These are phyloP conservation scores for Cancer borealis DNA, from an alignment of 2,888 invertebrate species.

Conservation along the genomic window DNA sequence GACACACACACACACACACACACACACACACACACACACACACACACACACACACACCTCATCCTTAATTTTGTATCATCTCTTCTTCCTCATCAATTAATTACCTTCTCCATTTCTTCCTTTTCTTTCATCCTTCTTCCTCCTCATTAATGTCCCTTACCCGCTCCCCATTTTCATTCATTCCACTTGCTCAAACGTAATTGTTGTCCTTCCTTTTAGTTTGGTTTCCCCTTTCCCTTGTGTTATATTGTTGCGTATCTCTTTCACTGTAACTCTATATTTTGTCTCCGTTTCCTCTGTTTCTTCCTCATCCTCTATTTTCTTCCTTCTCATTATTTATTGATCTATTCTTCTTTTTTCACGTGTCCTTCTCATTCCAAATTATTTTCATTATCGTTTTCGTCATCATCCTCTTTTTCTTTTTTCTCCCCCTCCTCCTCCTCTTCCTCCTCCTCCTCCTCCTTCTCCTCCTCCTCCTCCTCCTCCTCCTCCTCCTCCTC, in stretches of 20 bases:
- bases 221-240: not conserved
- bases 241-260: not conserved
- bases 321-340: no score
- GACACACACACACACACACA: slow-evolving; percentile 52
- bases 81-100: not conserved
- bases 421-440: not conserved
- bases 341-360: no score
- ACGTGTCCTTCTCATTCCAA: no score
- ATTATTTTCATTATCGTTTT: no score
- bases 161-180: not conserved
- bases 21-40: slow-evolving; percentile 55
- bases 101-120: no score
- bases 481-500: not conserved
- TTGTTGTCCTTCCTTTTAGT: not conserved
- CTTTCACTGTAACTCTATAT: not conserved
- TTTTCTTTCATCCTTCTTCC: not conserved
- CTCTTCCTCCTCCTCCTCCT: not conserved
- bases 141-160: not conserved
- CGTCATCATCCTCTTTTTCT: no score
- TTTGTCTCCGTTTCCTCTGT: not conserved
- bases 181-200: slow-evolving; percentile 8
- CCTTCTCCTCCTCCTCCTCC: no score
- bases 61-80: not conserved
- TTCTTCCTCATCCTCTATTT: not conserved
- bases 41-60: slow-evolving; percentile 45